A percentile compares a stretch with the other conserved stretches of the same genome.
These are phyloP conservation scores for Xiphorhynchus erythropygius DNA, from an alignment of 2,797 vertebrate species.

Conservation along the genomic window DNA sequence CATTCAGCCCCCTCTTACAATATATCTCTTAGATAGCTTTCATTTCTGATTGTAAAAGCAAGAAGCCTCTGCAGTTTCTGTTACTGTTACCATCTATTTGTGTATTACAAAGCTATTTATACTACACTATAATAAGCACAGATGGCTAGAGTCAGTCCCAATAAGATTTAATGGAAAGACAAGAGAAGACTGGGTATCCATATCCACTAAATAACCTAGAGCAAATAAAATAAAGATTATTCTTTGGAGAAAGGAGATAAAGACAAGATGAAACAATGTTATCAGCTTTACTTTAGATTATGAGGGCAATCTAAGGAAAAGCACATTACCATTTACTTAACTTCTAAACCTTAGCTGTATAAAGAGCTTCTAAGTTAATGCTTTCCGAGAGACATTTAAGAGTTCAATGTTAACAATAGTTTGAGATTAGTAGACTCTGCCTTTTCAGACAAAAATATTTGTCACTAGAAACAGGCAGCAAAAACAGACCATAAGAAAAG, in stretches of 20 bases:
- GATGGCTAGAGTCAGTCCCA: constrained; percentile 67
- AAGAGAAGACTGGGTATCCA: constrained; percentile 54
- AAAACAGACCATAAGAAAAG: background rate
- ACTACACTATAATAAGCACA: constrained; percentile 56
- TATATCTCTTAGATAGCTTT: background rate
- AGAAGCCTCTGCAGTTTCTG: background rate
- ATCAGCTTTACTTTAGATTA: constrained; percentile 70
- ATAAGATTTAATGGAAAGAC: constrained; percentile 71
- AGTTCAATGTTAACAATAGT: background rate
- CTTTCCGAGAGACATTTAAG: background rate
- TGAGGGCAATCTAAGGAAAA: constrained; percentile 63
- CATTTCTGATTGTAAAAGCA: background rate
- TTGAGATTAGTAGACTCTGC: background rate
- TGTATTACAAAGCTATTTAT: constrained; percentile 64
- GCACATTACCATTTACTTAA: constrained; percentile 64
- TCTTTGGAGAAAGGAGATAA: constrained; percentile 70
- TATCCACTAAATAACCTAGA: constrained; percentile 65
- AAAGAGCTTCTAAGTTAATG: constrained; percentile 49
- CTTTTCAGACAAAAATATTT: background rate
- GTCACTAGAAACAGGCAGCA: background rate
- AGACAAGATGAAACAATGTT: constrained; percentile 63
- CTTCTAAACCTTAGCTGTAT: constrained; percentile 22
- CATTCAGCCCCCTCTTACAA: background rate
- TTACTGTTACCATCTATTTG: background rate
- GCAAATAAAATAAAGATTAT: constrained; percentile 73